Conservation (phyloP, 2,888 invertebrate species). For the Deladenus siricidicola region DNA sequence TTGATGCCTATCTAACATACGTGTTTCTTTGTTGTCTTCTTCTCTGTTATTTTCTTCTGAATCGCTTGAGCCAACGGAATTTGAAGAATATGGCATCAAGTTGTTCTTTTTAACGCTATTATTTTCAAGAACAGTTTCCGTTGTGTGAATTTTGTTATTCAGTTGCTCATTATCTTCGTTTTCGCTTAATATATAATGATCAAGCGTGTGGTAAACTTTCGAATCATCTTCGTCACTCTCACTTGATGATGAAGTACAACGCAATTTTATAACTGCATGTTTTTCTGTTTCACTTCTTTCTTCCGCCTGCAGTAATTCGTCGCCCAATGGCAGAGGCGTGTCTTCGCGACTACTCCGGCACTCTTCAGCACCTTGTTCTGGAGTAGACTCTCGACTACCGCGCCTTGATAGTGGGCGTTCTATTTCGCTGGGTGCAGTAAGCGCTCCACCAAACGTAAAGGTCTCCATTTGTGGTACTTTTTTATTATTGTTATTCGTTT, state of each 20-base stretch:
- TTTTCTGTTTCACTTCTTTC: neutral
- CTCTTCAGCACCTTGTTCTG: conserved; percentile 30
- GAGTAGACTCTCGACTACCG: conserved; percentile 37
- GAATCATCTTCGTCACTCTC: conserved; percentile 31
- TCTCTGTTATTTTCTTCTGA: conserved; percentile 27
- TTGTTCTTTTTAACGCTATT: conserved; percentile 4
- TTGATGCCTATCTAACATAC: conserved; percentile 30
- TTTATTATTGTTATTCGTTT: conserved; percentile 13
- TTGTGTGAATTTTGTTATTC: too few relatives aligned
- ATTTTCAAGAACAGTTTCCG: neutral
- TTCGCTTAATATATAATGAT: conserved; percentile 9
- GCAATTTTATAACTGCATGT: neutral
- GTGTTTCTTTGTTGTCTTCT: conserved; percentile 21
- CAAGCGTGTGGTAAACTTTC: conserved; percentile 23
- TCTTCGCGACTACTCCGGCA: conserved; percentile 18
- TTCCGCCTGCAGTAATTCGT: conserved; percentile 7
- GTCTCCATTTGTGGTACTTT: neutral
- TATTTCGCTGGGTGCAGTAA: conserved; percentile 11
- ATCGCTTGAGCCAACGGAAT: conserved; percentile 19
- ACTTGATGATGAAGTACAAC: conserved; percentile 23
- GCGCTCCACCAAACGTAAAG: neutral
- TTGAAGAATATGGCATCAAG: neutral
- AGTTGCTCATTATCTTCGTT: conserved; percentile 3
- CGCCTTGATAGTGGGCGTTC: conserved; percentile 44
- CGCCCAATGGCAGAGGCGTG: conserved; percentile 31